These are phyloP conservation scores for Phyllotreta cruciferae DNA, from an alignment of 2,888 invertebrate species.

Conservation along the genomic window DNA sequence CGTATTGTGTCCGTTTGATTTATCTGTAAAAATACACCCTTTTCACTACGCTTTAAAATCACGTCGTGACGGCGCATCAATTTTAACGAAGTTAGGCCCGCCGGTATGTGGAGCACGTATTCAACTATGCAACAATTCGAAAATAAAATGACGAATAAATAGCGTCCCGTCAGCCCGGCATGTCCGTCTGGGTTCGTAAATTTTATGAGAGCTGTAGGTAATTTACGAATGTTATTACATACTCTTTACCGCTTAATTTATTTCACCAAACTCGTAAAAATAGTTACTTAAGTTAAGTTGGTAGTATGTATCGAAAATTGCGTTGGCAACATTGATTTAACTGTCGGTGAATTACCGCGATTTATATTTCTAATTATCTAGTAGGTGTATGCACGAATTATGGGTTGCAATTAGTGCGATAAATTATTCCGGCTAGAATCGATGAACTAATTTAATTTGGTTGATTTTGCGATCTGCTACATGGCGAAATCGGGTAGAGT, in stretches of 20 bases:
- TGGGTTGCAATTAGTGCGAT: background rate
- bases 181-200: background rate
- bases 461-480: background rate
- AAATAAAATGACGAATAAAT: conserved; percentile 22
- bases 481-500: background rate
- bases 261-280: background rate
- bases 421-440: background rate
- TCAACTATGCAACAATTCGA: conserved; percentile 13
- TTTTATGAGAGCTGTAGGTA: background rate
- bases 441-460: background rate
- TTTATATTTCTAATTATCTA: no score
- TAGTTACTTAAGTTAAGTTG: no score
- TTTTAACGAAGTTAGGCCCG: conserved; percentile 15
- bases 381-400: no score
- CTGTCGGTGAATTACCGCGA: no score
- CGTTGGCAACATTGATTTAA: no score
- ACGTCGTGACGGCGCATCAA: conserved; percentile 16
- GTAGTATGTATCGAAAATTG: no score
- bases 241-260: background rate
- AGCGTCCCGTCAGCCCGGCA: background rate
- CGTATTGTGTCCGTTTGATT: conserved; percentile 2
- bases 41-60: conserved; percentile 18
- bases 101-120: conserved; percentile 18
- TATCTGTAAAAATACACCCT: conserved; percentile 12
- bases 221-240: background rate